Base-by-base conservation (phyloP, 2,888 invertebrate species). In the Drosophila helvetica region DNA sequence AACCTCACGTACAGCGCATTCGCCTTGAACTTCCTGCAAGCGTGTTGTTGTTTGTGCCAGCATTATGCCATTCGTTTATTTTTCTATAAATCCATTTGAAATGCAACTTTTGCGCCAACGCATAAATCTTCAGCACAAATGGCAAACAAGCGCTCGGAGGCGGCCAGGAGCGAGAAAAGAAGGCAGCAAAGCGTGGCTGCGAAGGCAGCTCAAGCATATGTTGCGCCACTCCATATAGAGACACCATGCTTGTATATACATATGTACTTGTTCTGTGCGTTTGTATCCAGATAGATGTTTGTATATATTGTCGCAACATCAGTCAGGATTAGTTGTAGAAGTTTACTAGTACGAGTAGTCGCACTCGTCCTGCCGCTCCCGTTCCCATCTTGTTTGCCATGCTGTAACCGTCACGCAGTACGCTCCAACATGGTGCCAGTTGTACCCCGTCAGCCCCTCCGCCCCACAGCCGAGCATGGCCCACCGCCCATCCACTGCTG, bases 321-420 rank as follows among this genome's bases (percentile, higher is more conserved):
- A 83, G 82, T 83, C 82, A 83, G 82, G 84, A 83, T 83, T 83
- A 83, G 82, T 83, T 83, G 82, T 79, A 79, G 82, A 83, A 83
- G 58, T 84, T 84, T 83, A 66, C 77, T 80, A 77, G 77, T 78
- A 67, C 70, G 72, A 72, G 77, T 78, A 75, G 77, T 71, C 53
- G 50, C 59, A 47, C 66, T 64, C 53, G 61, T 38, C 38, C 15
- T 38, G 38, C 38, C 38, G 38, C 38, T 45, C 74, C 76, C 78
- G 71, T 71, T 65, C 78, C 75, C 83, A 75, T 80, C 80, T 80
- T 83, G 83, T 80, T 84, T 84, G 83, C 75, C 79, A 75, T 84
- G 85, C 85, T 83, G 83, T 79, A 83, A 77, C 85, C 80, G 82
- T 83, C 80, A 77, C 85, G 79, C 80, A 77, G 85, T 69, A 77